phyloP scores from a whole-genome alignment of 1,140 invertebrate species.

The Platyscapa corneri region DNA sequence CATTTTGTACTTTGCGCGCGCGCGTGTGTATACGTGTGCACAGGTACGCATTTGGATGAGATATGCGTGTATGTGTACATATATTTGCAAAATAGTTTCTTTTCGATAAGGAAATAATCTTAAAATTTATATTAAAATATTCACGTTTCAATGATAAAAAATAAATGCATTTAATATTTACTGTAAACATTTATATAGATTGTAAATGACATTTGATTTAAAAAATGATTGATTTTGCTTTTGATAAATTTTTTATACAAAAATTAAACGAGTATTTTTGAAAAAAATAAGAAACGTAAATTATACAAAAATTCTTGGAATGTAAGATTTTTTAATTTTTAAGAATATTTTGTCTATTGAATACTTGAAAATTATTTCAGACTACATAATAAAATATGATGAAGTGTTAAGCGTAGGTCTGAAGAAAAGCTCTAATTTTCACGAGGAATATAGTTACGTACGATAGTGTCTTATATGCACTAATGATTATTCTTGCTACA shows the following conservation, averaged over 20 bases:
- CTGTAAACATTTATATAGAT: slow-evolving; percentile 36
- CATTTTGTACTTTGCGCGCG: too few relatives aligned
- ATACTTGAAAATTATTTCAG: slow-evolving; percentile 5
- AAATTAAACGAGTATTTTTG: slow-evolving; percentile 18
- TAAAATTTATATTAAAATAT: background rate
- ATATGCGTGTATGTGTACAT: background rate
- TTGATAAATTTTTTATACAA: background rate
- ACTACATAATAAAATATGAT: slow-evolving; percentile 4
- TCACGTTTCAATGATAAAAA: slow-evolving; percentile 5
- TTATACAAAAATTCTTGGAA: background rate
- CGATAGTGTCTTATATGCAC: slow-evolving; percentile 69
- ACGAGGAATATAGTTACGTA: slow-evolving; percentile 58
- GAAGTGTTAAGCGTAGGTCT: slow-evolving; percentile 30
- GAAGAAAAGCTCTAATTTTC: slow-evolving; percentile 42
- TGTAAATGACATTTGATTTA: background rate
- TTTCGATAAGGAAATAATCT: slow-evolving; percentile 33
- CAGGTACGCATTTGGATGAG: background rate
- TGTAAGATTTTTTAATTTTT: background rate
- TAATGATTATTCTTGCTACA: slow-evolving; percentile 66
- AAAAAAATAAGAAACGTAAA: slow-evolving; percentile 1
- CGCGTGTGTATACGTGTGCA: background rate
- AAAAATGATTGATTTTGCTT: slow-evolving; percentile 16
- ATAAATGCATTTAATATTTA: slow-evolving; percentile 14
- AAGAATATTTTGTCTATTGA: slow-evolving; percentile 37
- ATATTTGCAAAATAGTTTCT: background rate